These are phyloP conservation scores for Anadara kagoshimensis DNA, from an alignment of 1,140 invertebrate genomes.

Conservation along the genomic window DNA sequence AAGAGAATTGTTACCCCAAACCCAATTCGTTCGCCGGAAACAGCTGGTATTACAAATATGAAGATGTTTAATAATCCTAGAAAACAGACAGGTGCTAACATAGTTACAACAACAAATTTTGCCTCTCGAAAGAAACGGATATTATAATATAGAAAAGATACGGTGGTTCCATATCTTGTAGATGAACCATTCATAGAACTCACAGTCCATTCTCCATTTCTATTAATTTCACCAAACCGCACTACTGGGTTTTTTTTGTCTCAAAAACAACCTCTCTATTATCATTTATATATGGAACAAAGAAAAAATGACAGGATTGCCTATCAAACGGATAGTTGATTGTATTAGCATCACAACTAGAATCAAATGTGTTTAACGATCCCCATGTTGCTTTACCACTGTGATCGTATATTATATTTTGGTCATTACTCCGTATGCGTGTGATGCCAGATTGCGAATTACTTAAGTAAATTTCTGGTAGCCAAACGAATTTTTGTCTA, in stretches of 20 bases:
- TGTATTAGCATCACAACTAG: slow-evolving; percentile 12
- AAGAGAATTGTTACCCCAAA: slow-evolving; percentile 31
- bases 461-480: slow-evolving; percentile 5
- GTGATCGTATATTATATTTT: not conserved
- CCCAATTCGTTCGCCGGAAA: slow-evolving; percentile 30
- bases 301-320: slow-evolving; percentile 8
- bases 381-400: slow-evolving; percentile 18
- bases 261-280: slow-evolving; percentile 1
- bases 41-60: slow-evolving; percentile 32
- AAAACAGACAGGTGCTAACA: slow-evolving; percentile 19
- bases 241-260: not conserved
- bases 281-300: slow-evolving; percentile 8
- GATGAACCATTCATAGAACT: not conserved
- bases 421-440: slow-evolving; percentile 11
- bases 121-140: slow-evolving; percentile 19
- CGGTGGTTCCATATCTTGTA: not conserved
- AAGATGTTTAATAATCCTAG: slow-evolving; percentile 33
- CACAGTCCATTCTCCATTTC: not conserved
- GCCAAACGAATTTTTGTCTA: slow-evolving; percentile 18
- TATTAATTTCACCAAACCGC: slow-evolving; percentile 5
- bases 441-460: slow-evolving; percentile 13
- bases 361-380: slow-evolving; percentile 4
- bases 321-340: slow-evolving; percentile 35
- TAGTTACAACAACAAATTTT: slow-evolving; percentile 28
- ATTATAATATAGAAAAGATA: slow-evolving; percentile 9